These are phyloP conservation scores for Drosophila fulvimacula DNA, from an alignment of 2,888 invertebrate species.

Conservation along the genomic window DNA sequence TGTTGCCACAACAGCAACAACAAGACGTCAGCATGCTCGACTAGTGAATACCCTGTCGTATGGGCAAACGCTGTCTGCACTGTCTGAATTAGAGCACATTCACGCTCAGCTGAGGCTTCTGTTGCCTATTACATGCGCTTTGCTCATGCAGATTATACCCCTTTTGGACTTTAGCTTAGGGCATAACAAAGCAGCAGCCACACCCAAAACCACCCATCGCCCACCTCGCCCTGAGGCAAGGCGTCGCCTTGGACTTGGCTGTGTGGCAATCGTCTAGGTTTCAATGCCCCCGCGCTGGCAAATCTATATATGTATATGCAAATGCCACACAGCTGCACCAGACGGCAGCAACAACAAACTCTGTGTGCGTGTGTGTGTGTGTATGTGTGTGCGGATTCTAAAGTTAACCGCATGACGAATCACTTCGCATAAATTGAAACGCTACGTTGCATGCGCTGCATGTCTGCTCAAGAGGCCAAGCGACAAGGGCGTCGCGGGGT, in stretches of 20 bases:
- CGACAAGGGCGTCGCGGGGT: constrained; percentile 8
- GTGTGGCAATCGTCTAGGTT: constrained; percentile 65
- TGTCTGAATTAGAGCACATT: background rate
- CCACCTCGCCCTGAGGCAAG: constrained; percentile 9
- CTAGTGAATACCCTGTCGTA: background rate
- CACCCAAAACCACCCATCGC: background rate
- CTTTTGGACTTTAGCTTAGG: background rate
- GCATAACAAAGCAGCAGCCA: background rate
- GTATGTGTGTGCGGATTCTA: constrained; percentile 71
- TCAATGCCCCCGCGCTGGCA: constrained; percentile 61
- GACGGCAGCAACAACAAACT: constrained; percentile 58
- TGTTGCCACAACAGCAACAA: constrained; percentile 33
- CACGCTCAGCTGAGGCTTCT: background rate
- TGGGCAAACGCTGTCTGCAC: background rate
- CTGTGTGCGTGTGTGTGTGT: constrained; percentile 7
- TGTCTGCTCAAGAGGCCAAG: constrained; percentile 55
- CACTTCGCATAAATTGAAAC: constrained; percentile 80
- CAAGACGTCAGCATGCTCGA: background rate
- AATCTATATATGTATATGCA: constrained; percentile 58
- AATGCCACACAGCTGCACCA: constrained; percentile 67
- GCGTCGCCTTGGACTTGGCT: constrained; percentile 72
- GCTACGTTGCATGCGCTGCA: constrained; percentile 74
- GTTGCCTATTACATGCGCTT: background rate
- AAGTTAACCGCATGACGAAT: constrained; percentile 81
- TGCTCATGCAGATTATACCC: background rate